Base-by-base conservation (phyloP, 2,888 invertebrate species). In the Seira musarum region DNA sequence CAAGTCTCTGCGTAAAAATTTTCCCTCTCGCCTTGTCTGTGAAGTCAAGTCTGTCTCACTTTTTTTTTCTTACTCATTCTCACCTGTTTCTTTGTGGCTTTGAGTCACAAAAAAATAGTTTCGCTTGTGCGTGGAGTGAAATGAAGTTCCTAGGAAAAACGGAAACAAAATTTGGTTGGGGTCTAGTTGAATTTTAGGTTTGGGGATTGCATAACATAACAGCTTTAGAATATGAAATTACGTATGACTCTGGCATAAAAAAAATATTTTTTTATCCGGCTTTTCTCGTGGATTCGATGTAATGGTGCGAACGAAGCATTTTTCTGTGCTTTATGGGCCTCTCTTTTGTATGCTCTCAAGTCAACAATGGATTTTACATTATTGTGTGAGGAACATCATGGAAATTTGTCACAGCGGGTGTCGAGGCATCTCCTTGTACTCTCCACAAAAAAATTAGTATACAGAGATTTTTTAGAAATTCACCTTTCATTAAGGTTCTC, bases 331-430 rank as follows among this genome's bases (percentile, higher is more conserved):
- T 40, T 40, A 40, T 40, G 40, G 13, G n/a, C n/a, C 13, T 40
- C 13, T 40, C 40, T 40, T 8, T 40, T 40, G 40, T 40, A 40
- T 40, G 40, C 13, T n/a, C n/a, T 40, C 40, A 40, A 40, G 40
- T 40, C 40, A 40, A 40, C 40, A 40, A 40, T 40, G 13, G 40
- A 40, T 40, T 40, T 40, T 40, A 8, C 13, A 8, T 13, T 40
- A 13, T 40, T 40, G 40, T 40, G 40, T 13, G 13, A 13, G 6
- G 13, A 6, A 6, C 40, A 40, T 40, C 74, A 80, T 74, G 80
- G 80, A 80, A 79, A 74, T 69, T 6, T 75, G 80, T 80, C 80
- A 30, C 80, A 80, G 80, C 75, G 61, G 80, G 80, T 66, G 75
- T 15, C 40, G 17, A 64, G 13, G 40, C 13, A 69, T 21, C 1